Evolutionary conservation across 2,888 invertebrate genomes (phyloP).

Genomic region (Chloromyia formosa): DNA sequence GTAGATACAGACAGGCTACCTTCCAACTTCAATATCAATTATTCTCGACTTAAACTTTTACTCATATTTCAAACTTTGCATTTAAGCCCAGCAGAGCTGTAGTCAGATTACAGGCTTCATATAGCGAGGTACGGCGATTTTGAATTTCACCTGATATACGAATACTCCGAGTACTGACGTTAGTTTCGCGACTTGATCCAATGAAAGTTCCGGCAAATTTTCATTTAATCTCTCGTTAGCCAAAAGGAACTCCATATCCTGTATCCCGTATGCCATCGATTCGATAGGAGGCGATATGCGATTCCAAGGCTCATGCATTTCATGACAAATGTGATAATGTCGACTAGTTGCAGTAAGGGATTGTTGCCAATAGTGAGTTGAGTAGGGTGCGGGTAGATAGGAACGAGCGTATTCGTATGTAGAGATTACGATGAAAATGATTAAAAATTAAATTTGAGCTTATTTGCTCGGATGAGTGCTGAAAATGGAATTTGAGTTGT

Average conservation of each 20-base stretch:
- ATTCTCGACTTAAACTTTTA: constrained; percentile 16
- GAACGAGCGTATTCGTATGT: not conserved
- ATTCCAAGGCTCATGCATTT: constrained; percentile 22
- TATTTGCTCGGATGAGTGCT: not conserved
- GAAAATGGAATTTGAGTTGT: not conserved
- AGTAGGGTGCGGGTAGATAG: not conserved
- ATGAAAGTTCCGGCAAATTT: constrained; percentile 42
- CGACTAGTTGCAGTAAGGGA: constrained; percentile 12
- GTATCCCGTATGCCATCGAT: constrained; percentile 37
- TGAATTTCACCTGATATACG: constrained; percentile 41
- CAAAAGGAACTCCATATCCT: constrained; percentile 45
- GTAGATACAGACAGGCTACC: not conserved
- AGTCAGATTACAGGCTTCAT: constrained; percentile 15
- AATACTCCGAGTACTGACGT: constrained; percentile 8
- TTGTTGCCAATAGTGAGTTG: constrained; percentile 24
- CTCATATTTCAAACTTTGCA: constrained; percentile 29
- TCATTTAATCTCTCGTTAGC: constrained; percentile 45
- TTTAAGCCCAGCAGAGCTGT: constrained; percentile 2
- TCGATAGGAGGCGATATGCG: constrained; percentile 32
- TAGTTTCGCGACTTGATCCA: constrained; percentile 43
- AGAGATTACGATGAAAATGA: not conserved
- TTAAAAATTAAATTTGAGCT: not conserved
- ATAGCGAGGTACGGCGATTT: not conserved
- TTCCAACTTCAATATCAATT: constrained; percentile 22
- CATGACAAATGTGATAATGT: constrained; percentile 40